Percentiles rank a stretch among this genome's conserved stretches.
phyloP scores from a whole-genome alignment of 2,888 invertebrate species.

The Drosophila paranaensis region DNA sequence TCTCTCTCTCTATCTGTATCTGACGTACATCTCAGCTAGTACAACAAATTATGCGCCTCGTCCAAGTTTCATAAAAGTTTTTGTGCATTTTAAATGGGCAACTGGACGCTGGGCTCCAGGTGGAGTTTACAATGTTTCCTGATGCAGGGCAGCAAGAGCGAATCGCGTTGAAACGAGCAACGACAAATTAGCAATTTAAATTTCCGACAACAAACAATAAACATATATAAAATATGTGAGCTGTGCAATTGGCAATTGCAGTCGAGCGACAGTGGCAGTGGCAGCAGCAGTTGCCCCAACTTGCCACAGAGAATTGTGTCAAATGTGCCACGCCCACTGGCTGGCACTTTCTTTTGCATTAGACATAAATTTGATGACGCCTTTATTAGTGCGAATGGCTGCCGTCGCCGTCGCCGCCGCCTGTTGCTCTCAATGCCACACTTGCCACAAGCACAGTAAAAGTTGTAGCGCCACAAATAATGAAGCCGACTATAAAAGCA shows the following conservation, averaged over 20 bases:
- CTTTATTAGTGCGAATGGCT: constrained; percentile 47
- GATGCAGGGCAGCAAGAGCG: constrained; percentile 26
- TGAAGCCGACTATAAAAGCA: constrained; percentile 1
- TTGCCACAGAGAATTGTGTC: constrained; percentile 47
- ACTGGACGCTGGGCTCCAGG: constrained; percentile 30
- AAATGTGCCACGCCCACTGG: constrained; percentile 54
- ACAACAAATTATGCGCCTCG: constrained; percentile 54
- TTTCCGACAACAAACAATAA: constrained; percentile 20
- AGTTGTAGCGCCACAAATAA: constrained; percentile 45
- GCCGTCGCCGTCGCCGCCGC: not conserved
- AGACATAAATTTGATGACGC: constrained; percentile 55
- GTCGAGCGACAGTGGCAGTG: constrained; percentile 10
- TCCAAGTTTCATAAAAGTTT: constrained; percentile 33
- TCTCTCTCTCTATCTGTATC: not conserved
- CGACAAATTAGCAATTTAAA: constrained; percentile 60
- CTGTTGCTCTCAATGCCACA: constrained; percentile 15
- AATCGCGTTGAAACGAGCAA: constrained; percentile 14
- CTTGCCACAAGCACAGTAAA: constrained; percentile 41
- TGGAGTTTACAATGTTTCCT: constrained; percentile 41
- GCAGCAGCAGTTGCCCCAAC: constrained; percentile 1
- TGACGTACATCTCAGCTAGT: constrained; percentile 12
- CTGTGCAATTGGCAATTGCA: constrained; percentile 13
- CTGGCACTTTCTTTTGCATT: constrained; percentile 64
- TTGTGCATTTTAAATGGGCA: constrained; percentile 53
- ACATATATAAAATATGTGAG: constrained; percentile 16